Evolutionary conservation across 1,140 invertebrate genomes (phyloP).

Genomic region (Episyrphus balteatus): DNA sequence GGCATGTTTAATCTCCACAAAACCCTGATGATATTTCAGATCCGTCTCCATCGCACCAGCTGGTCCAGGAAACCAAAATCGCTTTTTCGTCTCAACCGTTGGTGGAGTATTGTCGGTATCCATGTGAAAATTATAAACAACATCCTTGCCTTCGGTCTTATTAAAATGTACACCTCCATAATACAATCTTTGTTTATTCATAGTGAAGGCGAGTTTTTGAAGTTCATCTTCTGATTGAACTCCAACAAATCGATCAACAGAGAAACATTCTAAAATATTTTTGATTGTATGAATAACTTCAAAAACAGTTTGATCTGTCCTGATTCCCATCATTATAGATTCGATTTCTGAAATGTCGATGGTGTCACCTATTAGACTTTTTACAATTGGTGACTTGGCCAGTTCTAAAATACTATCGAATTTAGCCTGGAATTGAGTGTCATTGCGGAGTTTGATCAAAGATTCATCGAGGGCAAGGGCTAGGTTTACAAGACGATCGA

Average conservation of each 20-base stretch:
- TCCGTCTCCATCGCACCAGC: slow-evolving; percentile 49
- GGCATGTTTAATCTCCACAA: slow-evolving; percentile 53
- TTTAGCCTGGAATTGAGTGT: slow-evolving; percentile 20
- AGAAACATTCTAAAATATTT: slow-evolving; percentile 47
- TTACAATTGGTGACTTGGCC: slow-evolving; percentile 30
- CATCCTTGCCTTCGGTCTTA: slow-evolving; percentile 19
- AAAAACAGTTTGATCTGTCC: slow-evolving; percentile 22
- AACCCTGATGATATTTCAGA: slow-evolving; percentile 54
- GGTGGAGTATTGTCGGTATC: slow-evolving; percentile 55
- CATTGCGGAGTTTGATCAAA: slow-evolving; percentile 21
- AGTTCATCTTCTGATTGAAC: slow-evolving; percentile 41
- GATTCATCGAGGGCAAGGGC: slow-evolving; percentile 13
- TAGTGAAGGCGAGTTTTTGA: slow-evolving; percentile 39
- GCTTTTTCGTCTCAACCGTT: slow-evolving; percentile 45
- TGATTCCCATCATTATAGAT: slow-evolving; percentile 15
- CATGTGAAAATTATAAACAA: slow-evolving; percentile 51
- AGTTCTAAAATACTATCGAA: slow-evolving; percentile 26
- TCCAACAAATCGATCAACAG: slow-evolving; percentile 45
- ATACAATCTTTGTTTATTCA: slow-evolving; percentile 37
- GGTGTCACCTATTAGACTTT: slow-evolving; percentile 23
- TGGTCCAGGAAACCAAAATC: slow-evolving; percentile 54
- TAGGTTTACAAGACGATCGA: slow-evolving; percentile 38
- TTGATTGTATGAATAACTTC: slow-evolving; percentile 32
- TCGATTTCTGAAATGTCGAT: slow-evolving; percentile 27
- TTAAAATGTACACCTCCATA: slow-evolving; percentile 28